Evolutionary conservation across 2,888 invertebrate genomes (phyloP), one percentile per base, ranked within the genome.

Genomic region (Trilocha varians): DNA sequence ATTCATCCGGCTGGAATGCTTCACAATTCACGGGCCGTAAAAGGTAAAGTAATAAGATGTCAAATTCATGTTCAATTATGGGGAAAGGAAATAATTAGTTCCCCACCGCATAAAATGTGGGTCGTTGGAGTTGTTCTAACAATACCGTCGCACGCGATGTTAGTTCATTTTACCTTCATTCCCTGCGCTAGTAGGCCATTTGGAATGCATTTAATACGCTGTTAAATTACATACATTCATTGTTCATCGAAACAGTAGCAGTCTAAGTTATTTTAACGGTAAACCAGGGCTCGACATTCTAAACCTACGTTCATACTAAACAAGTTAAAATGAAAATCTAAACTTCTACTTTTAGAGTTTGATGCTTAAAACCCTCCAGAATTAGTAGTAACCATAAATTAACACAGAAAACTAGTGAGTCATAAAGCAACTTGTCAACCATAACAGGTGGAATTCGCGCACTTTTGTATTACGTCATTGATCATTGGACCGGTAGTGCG

Each of bases 71-170:
- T 59, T 53, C 59, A 57, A 60, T 52, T 61, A 59, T 55, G 54
- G 60, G 68, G 70, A 25, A 25, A 66, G 70, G 72, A 73, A 76
- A 75, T 79, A 80, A 79, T 78, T 69, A 72, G 67, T 63, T 64
- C 60, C 63, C 61, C 62, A 67, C 68, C 69, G 84, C 72, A 84
- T 85, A 85, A 84, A 78, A 85, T 84, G 78, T 85, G 82, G 85
- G 85, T 85, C 85, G 83, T 71, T 80, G 62, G 75, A 72, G 75
- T 80, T 70, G 66, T 69, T 61, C 70, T 67, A 67, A 65, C 65
- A 57, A 55, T 51, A 58, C 58, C 58, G 61, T 62, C 50, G 65
- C 70, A 74, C 72, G 76, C 70, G 70, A 76, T 83, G 55, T 49
- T 52, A 43, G 50, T 46, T 56, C 51, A 54, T 65, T 58, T 58